phyloP scores from a whole-genome alignment of 2,113 vertebrate genomes.

The Salvelinus alpinus region DNA sequence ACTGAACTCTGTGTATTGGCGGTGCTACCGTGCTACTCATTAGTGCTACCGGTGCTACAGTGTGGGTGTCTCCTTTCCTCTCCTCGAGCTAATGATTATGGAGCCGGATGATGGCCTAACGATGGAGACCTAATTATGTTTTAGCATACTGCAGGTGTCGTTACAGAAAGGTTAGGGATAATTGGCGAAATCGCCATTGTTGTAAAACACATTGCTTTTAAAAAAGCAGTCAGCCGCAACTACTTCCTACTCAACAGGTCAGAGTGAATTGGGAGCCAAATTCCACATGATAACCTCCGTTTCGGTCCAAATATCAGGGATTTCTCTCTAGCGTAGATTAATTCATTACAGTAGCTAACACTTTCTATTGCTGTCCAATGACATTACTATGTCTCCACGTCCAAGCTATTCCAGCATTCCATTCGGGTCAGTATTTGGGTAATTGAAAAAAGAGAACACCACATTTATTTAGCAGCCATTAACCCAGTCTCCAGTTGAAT shows the following conservation, averaged over 20 bases:
- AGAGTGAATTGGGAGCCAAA: not conserved
- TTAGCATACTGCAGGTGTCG: not conserved
- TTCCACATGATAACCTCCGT: too few relatives aligned
- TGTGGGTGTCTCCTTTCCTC: not conserved
- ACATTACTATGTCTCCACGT: too few relatives aligned
- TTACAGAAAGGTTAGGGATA: constrained; percentile 1
- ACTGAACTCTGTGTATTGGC: not conserved
- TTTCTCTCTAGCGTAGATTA: not conserved
- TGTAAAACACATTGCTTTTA: not conserved
- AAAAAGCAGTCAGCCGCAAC: not conserved
- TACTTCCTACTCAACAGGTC: constrained; percentile 2
- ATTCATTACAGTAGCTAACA: not conserved
- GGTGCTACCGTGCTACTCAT: not conserved
- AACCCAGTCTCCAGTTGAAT: not conserved
- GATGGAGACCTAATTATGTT: constrained; percentile 5
- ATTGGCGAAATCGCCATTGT: not conserved
- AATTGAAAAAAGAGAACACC: not conserved
- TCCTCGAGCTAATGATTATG: not conserved
- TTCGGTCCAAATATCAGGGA: not conserved
- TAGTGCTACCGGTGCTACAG: not conserved
- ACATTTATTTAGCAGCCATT: not conserved
- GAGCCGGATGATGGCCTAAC: not conserved
- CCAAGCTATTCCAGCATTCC: too few relatives aligned
- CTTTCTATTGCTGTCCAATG: too few relatives aligned
- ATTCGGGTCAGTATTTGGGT: not conserved